Evolutionary conservation across 2,113 vertebrate species (phyloP).

Genomic region (Prochilodus magdalenae): DNA sequence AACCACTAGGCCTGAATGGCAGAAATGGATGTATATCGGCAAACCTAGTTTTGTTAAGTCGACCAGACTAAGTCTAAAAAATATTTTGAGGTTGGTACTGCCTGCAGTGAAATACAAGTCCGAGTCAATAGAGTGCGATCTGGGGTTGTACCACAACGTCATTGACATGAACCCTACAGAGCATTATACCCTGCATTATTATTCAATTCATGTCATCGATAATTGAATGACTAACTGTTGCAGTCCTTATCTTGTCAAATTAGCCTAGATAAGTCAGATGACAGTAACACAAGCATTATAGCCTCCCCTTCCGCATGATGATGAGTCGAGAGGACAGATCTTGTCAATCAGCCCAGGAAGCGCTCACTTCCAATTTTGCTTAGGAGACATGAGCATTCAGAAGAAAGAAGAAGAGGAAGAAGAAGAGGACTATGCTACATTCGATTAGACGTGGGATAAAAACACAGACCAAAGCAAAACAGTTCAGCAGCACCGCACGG

Average conservation of each 20-base stretch:
- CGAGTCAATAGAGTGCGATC: no score
- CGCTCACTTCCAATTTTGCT: background rate
- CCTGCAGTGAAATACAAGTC: no score
- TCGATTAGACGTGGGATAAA: constrained; percentile 18
- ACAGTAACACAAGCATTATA: background rate
- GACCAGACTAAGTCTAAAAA: no score
- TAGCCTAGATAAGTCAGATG: background rate
- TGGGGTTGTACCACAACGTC: no score
- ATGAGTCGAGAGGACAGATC: constrained; percentile 51
- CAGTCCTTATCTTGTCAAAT: background rate
- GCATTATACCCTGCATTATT: no score
- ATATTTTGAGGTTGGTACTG: no score
- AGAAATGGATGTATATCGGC: no score
- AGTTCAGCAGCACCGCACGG: background rate
- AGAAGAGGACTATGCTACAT: constrained; percentile 39
- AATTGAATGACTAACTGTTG: background rate
- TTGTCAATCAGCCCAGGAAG: constrained; percentile 31
- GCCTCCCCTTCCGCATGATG: constrained; percentile 32
- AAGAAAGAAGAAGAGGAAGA: no score
- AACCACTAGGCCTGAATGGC: no score
- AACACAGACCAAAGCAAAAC: background rate
- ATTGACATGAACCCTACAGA: no score
- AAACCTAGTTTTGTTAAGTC: no score
- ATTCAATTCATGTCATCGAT: background rate
- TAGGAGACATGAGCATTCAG: constrained; percentile 44